Evolutionary conservation across 2,113 vertebrate genomes (phyloP).

Genomic region (Chinchilla lanigera): DNA sequence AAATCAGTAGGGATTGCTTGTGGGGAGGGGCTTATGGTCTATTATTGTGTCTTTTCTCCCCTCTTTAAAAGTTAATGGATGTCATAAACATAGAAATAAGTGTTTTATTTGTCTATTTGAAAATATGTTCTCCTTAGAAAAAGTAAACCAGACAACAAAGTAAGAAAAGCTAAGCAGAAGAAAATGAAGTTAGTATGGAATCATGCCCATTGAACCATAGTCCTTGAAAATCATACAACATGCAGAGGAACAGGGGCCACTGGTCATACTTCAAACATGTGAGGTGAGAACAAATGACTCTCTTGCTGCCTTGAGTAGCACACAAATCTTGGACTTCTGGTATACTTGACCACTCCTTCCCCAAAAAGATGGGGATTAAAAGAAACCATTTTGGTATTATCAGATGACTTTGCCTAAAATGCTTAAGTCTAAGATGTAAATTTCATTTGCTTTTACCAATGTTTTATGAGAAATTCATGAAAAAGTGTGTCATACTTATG

Average conservation of each 20-base stretch:
- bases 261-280: neutral
- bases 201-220: fast-evolving
- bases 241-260: neutral
- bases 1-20: neutral
- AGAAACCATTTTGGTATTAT: neutral
- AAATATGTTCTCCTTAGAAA: neutral
- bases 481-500: neutral
- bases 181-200: neutral
- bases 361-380: neutral
- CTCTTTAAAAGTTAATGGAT: neutral
- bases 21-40: neutral
- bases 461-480: neutral
- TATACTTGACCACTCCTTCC: neutral
- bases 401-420: neutral
- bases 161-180: neutral
- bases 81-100: neutral
- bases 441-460: neutral
- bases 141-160: neutral
- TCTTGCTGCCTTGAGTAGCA: neutral
- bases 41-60: neutral
- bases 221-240: neutral
- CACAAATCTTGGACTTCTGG: neutral
- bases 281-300: neutral
- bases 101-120: neutral
- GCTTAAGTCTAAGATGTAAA: neutral